Base-by-base conservation (phyloP, 2,797 vertebrate genomes). In the Cyclura pinguis region DNA sequence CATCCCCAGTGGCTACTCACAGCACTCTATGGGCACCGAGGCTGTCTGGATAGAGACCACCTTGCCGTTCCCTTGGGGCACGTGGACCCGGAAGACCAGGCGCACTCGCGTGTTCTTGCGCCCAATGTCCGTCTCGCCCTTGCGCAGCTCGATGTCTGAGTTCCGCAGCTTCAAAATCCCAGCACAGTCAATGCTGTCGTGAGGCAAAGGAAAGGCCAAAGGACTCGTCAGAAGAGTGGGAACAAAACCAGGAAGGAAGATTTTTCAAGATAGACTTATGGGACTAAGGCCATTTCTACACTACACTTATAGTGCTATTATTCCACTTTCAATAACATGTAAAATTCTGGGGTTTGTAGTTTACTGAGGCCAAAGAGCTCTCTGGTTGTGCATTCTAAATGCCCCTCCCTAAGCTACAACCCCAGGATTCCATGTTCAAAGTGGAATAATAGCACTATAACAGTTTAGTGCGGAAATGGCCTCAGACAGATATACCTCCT, bases 41-140 rank as follows among this genome's bases (percentile, higher is more conserved):
- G 98, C 97, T 0, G 97, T 97, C 97, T 99, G 98, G 93, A 99
- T 96, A 0, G 98, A 98, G 94, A 99, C 93, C 22, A 99, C 97
- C 77, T 98, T 98, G 16, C 98, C 98, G 1, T 97, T 97, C 84
- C 97, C 97, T 89, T 99, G 97, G 27, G 98, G 98, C 50, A 99
- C 96, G 76, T 99, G 98, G 14, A 98, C 98, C 2, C 98, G 98
- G 94, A 99, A 99, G 16, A 98, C 98, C 94, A 99, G 94, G 27
- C 98, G 98, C 67, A 99, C 98, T 0, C 98, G 97, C 0, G 98
- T 99, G 95, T 99, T 99, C 95, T 99, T 99, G 93, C 98, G 98
- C 29, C 98, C 98, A 0, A 99, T 98, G 80, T 99, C 98, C 0
- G 98, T 99, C 96, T 99, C 98, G n/a, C 98, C 98, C 97, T 99